phyloP scores from a whole-genome alignment of 2,888 invertebrate species.

The Agrotis segetum region DNA sequence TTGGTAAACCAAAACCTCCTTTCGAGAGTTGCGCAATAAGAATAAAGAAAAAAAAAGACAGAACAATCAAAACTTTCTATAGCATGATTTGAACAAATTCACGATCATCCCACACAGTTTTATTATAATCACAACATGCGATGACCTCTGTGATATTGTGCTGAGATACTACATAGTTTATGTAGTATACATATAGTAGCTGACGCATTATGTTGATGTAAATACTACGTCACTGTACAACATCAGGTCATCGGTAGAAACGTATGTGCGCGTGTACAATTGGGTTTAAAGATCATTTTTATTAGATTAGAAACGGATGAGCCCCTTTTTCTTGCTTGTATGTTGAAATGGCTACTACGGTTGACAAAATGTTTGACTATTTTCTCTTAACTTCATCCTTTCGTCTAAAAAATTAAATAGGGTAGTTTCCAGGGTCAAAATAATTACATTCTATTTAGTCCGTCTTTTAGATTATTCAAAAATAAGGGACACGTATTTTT shows the following conservation, averaged over 20 bases:
- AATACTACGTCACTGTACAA: slow-evolving; percentile 24
- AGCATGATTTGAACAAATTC: slow-evolving; percentile 8
- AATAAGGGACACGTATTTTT: too few species aligned
- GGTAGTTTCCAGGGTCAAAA: too few species aligned
- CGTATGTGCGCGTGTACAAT: neutral
- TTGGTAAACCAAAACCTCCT: too few species aligned
- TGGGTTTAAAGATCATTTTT: slow-evolving; percentile 26
- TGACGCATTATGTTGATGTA: slow-evolving; percentile 26
- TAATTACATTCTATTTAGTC: too few species aligned
- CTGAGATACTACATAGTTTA: slow-evolving; percentile 8
- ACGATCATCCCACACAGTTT: slow-evolving; percentile 11
- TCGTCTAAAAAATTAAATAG: too few species aligned
- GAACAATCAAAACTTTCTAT: slow-evolving; percentile 26
- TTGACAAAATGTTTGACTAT: neutral
- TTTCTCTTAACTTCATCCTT: too few species aligned
- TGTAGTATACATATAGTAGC: too few species aligned
- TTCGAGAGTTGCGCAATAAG: neutral
- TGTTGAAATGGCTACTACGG: neutral
- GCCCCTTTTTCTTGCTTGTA: neutral
- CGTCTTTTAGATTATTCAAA: too few species aligned
- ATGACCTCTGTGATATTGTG: slow-evolving; percentile 33
- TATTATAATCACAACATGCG: slow-evolving; percentile 15
- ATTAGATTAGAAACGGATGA: slow-evolving; percentile 9
- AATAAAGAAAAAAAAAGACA: neutral
- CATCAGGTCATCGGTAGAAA: slow-evolving; percentile 8